phyloP scores from a whole-genome alignment of 1,140 invertebrate genomes.

The Brachionus plicatilis region DNA sequence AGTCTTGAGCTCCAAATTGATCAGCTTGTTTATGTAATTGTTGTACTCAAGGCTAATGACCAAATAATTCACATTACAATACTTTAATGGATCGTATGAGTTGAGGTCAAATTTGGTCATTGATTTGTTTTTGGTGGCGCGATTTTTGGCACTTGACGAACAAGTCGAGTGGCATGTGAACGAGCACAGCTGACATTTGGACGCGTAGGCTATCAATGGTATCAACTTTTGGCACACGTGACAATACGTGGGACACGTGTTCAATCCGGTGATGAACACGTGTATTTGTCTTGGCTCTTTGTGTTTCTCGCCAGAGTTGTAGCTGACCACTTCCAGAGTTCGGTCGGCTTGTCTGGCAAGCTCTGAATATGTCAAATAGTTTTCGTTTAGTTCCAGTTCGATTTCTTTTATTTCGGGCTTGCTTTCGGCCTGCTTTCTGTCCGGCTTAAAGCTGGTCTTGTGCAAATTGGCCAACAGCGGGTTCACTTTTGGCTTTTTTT shows the following conservation, averaged over 20 bases:
- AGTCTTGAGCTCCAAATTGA: background rate
- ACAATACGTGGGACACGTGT: conserved; percentile 38
- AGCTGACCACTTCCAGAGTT: background rate
- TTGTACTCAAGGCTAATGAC: conserved; percentile 25
- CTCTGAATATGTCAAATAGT: conserved; percentile 27
- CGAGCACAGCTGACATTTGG: conserved; percentile 37
- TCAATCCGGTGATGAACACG: conserved; percentile 35
- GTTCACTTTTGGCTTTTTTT: background rate
- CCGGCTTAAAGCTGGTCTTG: background rate
- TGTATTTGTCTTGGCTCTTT: conserved; percentile 38
- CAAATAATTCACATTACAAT: conserved; percentile 26
- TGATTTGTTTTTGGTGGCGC: conserved; percentile 19
- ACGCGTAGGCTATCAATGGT: conserved; percentile 31
- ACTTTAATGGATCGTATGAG: conserved; percentile 9
- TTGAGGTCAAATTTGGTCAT: background rate
- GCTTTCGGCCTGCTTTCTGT: background rate
- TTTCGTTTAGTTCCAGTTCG: conserved; percentile 16
- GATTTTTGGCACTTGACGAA: conserved; percentile 18
- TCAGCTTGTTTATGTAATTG: conserved; percentile 35
- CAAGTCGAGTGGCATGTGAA: conserved; percentile 39
- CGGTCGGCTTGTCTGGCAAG: background rate
- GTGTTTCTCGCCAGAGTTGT: background rate
- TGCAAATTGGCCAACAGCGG: conserved; percentile 29
- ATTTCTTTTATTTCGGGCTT: conserved; percentile 30
- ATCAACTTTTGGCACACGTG: conserved; percentile 36